Conservation (phyloP, 2,888 invertebrate genomes). For the Drosophila seclusa region DNA sequence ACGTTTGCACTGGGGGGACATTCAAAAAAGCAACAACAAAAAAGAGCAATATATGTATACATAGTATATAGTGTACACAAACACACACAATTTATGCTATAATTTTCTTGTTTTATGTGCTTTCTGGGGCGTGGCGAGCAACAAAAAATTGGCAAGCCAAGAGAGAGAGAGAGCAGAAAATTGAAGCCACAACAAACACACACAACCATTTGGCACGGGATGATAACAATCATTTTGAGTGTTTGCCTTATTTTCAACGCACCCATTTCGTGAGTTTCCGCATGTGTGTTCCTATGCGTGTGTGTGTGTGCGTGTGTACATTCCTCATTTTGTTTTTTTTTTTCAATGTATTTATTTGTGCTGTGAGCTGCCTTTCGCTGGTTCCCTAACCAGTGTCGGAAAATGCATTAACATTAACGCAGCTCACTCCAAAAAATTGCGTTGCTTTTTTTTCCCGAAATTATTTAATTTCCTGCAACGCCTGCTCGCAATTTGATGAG, state of each 20-base stretch:
- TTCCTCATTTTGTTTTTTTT: conserved; percentile 36
- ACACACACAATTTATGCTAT: conserved; percentile 60
- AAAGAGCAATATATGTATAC: conserved; percentile 1
- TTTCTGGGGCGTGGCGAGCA: conserved; percentile 65
- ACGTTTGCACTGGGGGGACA: conserved; percentile 64
- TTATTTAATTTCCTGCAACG: conserved; percentile 79
- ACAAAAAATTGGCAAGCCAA: conserved; percentile 54
- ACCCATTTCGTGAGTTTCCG: conserved; percentile 43
- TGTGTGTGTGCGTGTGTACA: conserved; percentile 29
- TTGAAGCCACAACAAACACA: conserved; percentile 15
- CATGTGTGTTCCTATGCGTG: conserved; percentile 14
- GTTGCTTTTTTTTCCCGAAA: conserved; percentile 47
- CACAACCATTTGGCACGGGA: conserved; percentile 41
- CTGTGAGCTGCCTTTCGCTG: conserved; percentile 7
- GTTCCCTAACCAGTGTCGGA: conserved; percentile 29
- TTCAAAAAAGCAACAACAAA: conserved; percentile 14
- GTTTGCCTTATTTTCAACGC: conserved; percentile 68
- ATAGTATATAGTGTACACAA: conserved; percentile 5
- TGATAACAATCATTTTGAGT: conserved; percentile 79
- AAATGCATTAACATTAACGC: conserved; percentile 76
- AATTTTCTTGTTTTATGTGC: conserved; percentile 66
- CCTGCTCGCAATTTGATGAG: conserved; percentile 77
- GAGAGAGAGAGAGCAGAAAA: conserved; percentile 10
- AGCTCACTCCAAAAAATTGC: conserved; percentile 24
- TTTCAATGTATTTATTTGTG: conserved; percentile 28